Conservation (phyloP, 1,140 invertebrate genomes). For the Galendromus occidentalis region DNA sequence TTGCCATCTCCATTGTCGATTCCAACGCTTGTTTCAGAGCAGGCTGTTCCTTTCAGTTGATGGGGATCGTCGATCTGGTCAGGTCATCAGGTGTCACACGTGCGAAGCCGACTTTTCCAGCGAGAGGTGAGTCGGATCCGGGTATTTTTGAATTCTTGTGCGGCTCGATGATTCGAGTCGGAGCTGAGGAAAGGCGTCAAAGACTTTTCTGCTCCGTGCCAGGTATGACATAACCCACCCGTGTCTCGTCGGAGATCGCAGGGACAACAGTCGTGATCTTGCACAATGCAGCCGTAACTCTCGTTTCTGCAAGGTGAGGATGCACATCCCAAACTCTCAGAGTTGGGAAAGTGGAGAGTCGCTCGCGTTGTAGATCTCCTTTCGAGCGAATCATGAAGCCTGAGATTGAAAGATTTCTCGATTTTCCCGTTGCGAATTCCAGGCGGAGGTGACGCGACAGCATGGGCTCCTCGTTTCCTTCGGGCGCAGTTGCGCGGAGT, state of each 20-base stretch:
- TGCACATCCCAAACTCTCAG: too few relatives aligned
- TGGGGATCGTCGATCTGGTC: neutral
- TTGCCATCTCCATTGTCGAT: neutral
- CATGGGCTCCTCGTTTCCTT: neutral
- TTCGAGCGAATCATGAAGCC: too few relatives aligned
- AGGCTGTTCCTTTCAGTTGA: neutral
- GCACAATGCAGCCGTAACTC: neutral
- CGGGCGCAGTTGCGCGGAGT: neutral
- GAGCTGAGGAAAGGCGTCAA: too few relatives aligned
- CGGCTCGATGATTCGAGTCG: neutral
- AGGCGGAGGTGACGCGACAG: neutral
- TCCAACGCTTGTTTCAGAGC: neutral
- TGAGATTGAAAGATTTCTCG: too few relatives aligned
- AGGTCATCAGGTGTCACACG: neutral
- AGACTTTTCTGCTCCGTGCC: too few relatives aligned
- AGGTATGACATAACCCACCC: neutral
- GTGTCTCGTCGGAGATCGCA: conserved; percentile 4
- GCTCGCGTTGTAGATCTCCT: too few relatives aligned
- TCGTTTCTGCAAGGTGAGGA: neutral
- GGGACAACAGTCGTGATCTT: neutral
- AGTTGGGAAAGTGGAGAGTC: too few relatives aligned
- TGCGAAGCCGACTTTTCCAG: neutral
- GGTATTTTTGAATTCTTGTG: neutral
- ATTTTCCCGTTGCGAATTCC: neutral
- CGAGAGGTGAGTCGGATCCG: neutral